Conservation (phyloP, 2,797 vertebrate species). For the Lophius americanus region DNA sequence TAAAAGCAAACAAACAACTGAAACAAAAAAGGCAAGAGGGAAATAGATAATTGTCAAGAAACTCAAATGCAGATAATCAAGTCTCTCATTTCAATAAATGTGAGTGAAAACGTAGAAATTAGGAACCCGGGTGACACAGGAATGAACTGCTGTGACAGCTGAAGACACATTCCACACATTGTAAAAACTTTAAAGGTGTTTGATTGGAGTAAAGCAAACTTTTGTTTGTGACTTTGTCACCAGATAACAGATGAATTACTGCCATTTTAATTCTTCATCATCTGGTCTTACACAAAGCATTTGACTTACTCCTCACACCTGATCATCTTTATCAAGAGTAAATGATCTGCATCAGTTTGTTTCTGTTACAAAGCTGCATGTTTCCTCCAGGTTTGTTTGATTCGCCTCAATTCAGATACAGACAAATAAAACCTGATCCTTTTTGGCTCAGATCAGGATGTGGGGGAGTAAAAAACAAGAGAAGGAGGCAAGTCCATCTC, state of each 20-base stretch:
- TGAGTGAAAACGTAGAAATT: constrained; percentile 40
- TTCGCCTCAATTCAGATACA: constrained; percentile 14
- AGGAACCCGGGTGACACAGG: constrained; percentile 14
- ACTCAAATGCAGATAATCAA: constrained; percentile 10
- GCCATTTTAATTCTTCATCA: neutral
- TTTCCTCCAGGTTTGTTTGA: constrained; percentile 53
- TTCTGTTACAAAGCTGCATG: constrained; percentile 83
- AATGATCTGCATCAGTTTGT: constrained; percentile 63
- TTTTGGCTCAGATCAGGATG: constrained; percentile 12
- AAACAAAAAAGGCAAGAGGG: constrained; percentile 3
- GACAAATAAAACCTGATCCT: constrained; percentile 13
- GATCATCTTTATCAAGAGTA: constrained; percentile 40
- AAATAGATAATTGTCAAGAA: constrained; percentile 32
- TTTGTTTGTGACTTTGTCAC: constrained; percentile 13
- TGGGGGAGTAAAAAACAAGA: constrained; percentile 46
- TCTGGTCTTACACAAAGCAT: constrained; percentile 33
- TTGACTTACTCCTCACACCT: constrained; percentile 73
- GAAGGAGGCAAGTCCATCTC: constrained; percentile 65
- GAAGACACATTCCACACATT: constrained; percentile 82
- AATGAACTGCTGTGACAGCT: constrained; percentile 67
- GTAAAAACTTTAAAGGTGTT: constrained; percentile 43
- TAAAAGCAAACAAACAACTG: constrained; percentile 53
- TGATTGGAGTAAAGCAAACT: constrained; percentile 75
- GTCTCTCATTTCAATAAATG: constrained; percentile 2
- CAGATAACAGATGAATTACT: constrained; percentile 14